A percentile compares a stretch with the other conserved stretches of the same genome.
Conservation (phyloP, 2,888 invertebrate genomes). For the Augochlorella aurata region DNA sequence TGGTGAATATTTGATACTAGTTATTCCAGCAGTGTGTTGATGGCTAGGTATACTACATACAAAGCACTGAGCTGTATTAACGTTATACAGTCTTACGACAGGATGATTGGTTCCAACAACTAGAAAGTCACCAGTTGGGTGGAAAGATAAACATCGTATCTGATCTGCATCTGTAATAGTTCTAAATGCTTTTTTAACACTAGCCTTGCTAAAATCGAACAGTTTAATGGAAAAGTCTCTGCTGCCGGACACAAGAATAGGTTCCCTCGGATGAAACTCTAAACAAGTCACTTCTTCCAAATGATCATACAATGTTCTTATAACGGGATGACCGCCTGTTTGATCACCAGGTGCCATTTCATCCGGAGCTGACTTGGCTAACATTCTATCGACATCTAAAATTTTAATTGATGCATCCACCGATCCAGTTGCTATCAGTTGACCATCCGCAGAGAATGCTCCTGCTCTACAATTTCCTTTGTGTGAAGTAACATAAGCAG, state of each 20-base stretch:
- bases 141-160: constrained; percentile 94
- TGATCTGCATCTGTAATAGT: constrained; percentile 97
- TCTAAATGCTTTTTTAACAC: constrained; percentile 98
- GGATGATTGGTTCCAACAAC: constrained; percentile 97
- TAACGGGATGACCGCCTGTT: constrained; percentile 98
- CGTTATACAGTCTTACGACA: constrained; percentile 94
- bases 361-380: constrained; percentile 98
- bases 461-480: constrained; percentile 98
- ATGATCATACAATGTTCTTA: constrained; percentile 98
- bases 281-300: constrained; percentile 98
- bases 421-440: constrained; percentile 98
- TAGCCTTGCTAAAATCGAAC: constrained; percentile 99
- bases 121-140: constrained; percentile 97
- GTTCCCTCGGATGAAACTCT: constrained; percentile 98
- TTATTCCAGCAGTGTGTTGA: constrained; percentile 90
- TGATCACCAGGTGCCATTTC: constrained; percentile 92
- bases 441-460: constrained; percentile 97
- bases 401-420: constrained; percentile 99
- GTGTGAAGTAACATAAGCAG: constrained; percentile 99
- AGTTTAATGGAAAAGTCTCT: constrained; percentile 96
- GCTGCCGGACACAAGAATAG: constrained; percentile 97
- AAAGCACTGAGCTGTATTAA: constrained; percentile 97
- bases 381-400: constrained; percentile 98
- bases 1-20: constrained; percentile 89
- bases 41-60: constrained; percentile 94